A percentile compares a stretch with the other conserved stretches of the same genome.
These are phyloP conservation scores for Conus betulinus DNA, from an alignment of 1,140 invertebrate species.

Conservation along the genomic window DNA sequence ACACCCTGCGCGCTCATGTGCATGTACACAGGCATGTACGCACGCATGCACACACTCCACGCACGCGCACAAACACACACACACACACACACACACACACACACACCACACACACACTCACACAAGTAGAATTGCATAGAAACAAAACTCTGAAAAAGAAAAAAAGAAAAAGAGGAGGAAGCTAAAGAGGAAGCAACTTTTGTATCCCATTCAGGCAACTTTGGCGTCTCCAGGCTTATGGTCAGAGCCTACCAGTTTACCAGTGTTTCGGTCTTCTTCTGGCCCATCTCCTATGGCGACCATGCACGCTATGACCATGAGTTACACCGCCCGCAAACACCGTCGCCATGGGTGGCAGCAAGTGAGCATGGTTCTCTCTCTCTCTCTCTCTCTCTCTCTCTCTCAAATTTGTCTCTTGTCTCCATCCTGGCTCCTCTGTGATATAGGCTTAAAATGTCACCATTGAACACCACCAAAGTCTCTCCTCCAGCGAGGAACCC, in stretches of 20 bases:
- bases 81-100: conserved; percentile 20
- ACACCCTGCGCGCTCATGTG: too few species aligned
- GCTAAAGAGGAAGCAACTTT: too few species aligned
- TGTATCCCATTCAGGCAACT: conserved; percentile 58
- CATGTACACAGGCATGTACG: too few species aligned
- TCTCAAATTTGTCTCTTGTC: neutral
- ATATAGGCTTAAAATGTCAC: too few species aligned
- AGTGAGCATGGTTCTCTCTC: conserved; percentile 40
- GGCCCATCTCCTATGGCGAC: conserved; percentile 44
- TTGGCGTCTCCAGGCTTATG: conserved; percentile 59
- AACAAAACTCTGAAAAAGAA: neutral
- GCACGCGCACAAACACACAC: neutral
- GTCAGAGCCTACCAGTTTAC: conserved; percentile 16
- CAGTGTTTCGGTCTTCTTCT: conserved; percentile 14
- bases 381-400: neutral
- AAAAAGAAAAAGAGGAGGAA: too few species aligned
- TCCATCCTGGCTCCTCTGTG: too few species aligned
- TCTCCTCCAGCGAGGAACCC: too few species aligned
- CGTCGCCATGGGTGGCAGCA: conserved; percentile 61
- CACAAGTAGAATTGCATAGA: neutral
- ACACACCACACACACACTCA: conserved; percentile 12
- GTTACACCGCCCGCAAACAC: conserved; percentile 23
- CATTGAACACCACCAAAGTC: too few species aligned
- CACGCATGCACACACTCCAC: neutral
- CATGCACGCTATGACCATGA: conserved; percentile 42